These are phyloP conservation scores for Trichopoda pennipes DNA, from an alignment of 2,888 invertebrate genomes.

Conservation along the genomic window DNA sequence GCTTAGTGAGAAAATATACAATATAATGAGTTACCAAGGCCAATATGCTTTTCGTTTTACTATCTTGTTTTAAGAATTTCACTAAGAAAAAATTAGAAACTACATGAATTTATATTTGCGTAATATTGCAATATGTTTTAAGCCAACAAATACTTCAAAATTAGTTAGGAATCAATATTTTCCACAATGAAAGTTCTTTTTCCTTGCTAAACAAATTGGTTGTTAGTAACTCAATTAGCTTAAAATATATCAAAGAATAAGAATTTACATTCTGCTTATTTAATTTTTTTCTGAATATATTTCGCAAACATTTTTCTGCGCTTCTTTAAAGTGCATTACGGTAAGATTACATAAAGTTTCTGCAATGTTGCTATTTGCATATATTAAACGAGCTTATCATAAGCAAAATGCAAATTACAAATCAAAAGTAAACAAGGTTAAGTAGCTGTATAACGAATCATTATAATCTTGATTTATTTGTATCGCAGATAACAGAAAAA, in stretches of 20 bases:
- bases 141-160: too few relatives aligned
- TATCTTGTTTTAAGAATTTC: neutral
- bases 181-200: too few relatives aligned
- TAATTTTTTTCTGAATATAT: too few relatives aligned
- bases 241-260: neutral
- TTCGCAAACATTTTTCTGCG: too few relatives aligned
- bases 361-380: constrained; percentile 47
- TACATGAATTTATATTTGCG: constrained; percentile 61
- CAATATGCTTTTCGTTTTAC: constrained; percentile 53
- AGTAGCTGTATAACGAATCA: too few relatives aligned
- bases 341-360: neutral
- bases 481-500: too few relatives aligned
- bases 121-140: constrained; percentile 41
- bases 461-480: too few relatives aligned
- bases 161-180: too few relatives aligned
- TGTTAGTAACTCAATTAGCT: constrained; percentile 8
- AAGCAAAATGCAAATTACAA: neutral
- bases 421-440: too few relatives aligned
- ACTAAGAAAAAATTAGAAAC: constrained; percentile 3
- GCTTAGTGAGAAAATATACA: constrained; percentile 64
- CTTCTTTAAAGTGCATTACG: neutral
- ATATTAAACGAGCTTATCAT: constrained; percentile 33
- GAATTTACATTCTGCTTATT: neutral
- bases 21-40: constrained; percentile 31
- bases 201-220: neutral